Conservation (phyloP, 2,797 vertebrate genomes). For the Cephalopachus bancanus region DNA sequence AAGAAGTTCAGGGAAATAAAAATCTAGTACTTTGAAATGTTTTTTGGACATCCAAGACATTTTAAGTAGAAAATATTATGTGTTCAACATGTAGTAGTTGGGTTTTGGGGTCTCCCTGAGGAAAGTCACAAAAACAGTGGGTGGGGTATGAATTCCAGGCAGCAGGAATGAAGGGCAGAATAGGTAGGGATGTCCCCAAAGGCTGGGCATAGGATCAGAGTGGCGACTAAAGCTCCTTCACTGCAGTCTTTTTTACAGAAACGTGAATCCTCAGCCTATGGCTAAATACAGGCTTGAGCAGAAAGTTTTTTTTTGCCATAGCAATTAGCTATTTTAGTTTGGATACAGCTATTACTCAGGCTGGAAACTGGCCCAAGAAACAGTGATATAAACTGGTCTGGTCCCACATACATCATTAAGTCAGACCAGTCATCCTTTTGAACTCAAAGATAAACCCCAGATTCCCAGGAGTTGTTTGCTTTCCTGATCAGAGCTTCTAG, state of each 20-base stretch:
- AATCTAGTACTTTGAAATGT: background rate
- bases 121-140: background rate
- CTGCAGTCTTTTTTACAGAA: background rate
- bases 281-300: background rate
- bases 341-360: background rate
- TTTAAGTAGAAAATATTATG: background rate
- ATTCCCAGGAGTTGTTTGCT: background rate
- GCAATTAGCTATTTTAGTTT: background rate
- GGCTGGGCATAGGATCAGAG: rapidly evolving
- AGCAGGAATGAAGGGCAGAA: too few relatives aligned
- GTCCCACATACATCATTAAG: rapidly evolving
- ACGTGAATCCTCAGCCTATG: background rate
- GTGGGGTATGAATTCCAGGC: background rate
- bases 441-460: background rate
- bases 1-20: background rate
- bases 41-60: background rate
- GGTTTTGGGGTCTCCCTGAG: background rate
- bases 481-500: background rate
- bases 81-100: background rate
- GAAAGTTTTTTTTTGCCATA: background rate
- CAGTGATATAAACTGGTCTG: background rate
- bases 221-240: too few relatives aligned
- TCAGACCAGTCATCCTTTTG: background rate
- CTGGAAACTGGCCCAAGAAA: background rate
- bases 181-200: background rate